Percentiles rank a stretch among this genome's conserved stretches.
phyloP scores from a whole-genome alignment of 2,797 vertebrate species.

The Taeniopygia guttata region DNA sequence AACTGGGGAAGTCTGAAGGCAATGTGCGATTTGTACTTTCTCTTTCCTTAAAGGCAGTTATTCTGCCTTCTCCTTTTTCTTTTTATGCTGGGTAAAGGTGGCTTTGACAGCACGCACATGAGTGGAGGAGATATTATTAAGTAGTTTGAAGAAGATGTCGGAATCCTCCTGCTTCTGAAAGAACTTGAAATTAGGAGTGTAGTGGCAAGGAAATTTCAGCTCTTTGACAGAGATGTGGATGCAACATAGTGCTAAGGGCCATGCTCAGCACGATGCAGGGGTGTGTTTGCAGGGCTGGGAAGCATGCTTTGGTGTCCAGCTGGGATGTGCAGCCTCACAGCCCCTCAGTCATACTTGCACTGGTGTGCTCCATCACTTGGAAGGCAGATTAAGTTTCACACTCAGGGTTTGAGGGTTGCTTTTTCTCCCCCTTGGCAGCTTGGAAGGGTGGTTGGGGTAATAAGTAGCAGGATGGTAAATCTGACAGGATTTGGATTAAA shows the following conservation, averaged over 20 bases:
- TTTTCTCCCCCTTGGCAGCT: neutral
- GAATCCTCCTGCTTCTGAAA: neutral
- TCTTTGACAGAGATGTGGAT: fast-evolving
- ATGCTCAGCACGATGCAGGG: fast-evolving
- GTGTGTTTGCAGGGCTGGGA: neutral
- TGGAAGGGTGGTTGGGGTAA: fast-evolving
- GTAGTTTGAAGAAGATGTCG: neutral
- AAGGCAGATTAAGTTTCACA: neutral
- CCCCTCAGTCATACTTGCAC: neutral
- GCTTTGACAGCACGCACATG: neutral
- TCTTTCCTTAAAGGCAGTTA: neutral
- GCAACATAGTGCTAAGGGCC: neutral
- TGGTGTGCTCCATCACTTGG: neutral
- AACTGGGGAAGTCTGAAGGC: neutral
- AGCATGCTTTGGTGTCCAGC: fast-evolving
- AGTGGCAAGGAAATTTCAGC: neutral
- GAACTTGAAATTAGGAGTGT: fast-evolving
- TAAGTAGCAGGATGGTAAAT: neutral
- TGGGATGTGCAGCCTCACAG: neutral
- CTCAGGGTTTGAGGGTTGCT: neutral
- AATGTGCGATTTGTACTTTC: neutral
- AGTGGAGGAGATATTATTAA: neutral
- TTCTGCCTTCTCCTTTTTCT: neutral
- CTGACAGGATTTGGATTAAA: neutral
- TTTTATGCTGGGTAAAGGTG: neutral